Conservation (phyloP, 2,888 invertebrate species). For the Caenorhabditis sp. region DNA sequence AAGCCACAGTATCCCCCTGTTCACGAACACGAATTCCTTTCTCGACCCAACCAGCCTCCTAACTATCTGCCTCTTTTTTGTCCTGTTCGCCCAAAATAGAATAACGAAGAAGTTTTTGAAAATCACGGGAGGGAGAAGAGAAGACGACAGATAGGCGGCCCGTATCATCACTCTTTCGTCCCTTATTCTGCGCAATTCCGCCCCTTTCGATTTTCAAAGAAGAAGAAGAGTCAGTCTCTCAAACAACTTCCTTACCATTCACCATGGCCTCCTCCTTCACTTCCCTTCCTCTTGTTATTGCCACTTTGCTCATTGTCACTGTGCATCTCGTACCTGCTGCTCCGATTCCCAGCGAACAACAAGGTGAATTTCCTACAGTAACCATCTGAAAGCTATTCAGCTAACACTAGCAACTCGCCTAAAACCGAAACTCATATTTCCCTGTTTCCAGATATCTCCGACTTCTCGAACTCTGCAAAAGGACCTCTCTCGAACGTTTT, state of each 20-base stretch:
- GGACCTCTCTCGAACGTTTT: conserved; percentile 6
- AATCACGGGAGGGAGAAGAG: conserved; percentile 23
- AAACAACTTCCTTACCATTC: conserved; percentile 7
- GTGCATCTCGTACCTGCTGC: conserved; percentile 23
- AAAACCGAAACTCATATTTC: neutral
- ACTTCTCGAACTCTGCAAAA: conserved; percentile 39
- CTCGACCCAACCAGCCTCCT: neutral
- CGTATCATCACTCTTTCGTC: conserved; percentile 24
- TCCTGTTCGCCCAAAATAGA: conserved; percentile 13
- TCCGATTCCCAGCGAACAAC: conserved; percentile 21
- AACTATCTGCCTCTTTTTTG: neutral
- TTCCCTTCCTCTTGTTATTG: neutral
- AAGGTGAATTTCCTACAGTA: conserved; percentile 14
- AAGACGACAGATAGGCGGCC: conserved; percentile 16
- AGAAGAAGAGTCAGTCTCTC: conserved; percentile 37
- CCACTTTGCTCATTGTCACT: conserved; percentile 9
- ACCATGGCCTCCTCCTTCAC: conserved; percentile 27
- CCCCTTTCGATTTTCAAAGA: conserved; percentile 49
- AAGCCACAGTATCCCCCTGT: conserved; percentile 15
- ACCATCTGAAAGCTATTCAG: too few relatives aligned
- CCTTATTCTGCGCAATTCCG: conserved; percentile 21
- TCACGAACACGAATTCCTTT: neutral
- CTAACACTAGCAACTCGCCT: too few relatives aligned
- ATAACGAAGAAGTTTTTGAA: conserved; percentile 35
- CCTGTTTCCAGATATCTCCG: conserved; percentile 37